phyloP scores from a whole-genome alignment of 2,797 vertebrate species.

The Echiichthys vipera region DNA sequence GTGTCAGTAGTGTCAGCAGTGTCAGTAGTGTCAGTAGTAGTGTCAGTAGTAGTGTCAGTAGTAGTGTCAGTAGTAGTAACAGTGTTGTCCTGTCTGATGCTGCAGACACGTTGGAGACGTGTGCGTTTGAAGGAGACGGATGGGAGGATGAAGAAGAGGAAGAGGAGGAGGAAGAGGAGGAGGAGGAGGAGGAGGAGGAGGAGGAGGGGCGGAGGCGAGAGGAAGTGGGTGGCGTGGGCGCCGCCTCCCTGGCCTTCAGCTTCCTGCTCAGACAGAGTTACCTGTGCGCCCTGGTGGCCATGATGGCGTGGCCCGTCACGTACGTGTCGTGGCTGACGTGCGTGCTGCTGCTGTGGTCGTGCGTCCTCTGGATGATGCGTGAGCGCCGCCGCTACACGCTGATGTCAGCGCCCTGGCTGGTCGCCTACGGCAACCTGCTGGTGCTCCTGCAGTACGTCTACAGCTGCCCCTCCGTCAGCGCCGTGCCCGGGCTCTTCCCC shows the following conservation, averaged over 20 bases:
- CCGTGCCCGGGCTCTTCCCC: constrained; percentile 89
- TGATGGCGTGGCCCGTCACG: constrained; percentile 98
- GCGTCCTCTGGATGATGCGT: constrained; percentile 94
- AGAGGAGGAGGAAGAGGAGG: constrained; percentile 63
- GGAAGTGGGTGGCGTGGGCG: constrained; percentile 79
- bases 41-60: no score
- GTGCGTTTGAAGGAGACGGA: constrained; percentile 75
- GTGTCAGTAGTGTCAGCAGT: no score
- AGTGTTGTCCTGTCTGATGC: background rate
- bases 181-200: constrained; percentile 58
- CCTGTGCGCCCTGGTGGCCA: constrained; percentile 93
- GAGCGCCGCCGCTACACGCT: constrained; percentile 92
- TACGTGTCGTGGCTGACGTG: constrained; percentile 97
- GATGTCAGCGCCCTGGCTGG: constrained; percentile 95
- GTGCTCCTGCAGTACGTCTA: constrained; percentile 93
- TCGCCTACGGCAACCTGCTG: constrained; percentile 91
- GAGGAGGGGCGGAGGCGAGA: constrained; percentile 62
- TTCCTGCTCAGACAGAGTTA: constrained; percentile 97
- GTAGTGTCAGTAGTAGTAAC: no score
- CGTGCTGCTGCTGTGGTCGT: constrained; percentile 94
- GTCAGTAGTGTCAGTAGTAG: no score
- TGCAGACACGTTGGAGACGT: constrained; percentile 75
- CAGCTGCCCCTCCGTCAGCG: constrained; percentile 89
- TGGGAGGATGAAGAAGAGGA: constrained; percentile 74
- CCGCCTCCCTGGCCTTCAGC: constrained; percentile 86